phyloP scores from a whole-genome alignment of 2,113 vertebrate species.

The human (Homo sapiens) region DNA sequence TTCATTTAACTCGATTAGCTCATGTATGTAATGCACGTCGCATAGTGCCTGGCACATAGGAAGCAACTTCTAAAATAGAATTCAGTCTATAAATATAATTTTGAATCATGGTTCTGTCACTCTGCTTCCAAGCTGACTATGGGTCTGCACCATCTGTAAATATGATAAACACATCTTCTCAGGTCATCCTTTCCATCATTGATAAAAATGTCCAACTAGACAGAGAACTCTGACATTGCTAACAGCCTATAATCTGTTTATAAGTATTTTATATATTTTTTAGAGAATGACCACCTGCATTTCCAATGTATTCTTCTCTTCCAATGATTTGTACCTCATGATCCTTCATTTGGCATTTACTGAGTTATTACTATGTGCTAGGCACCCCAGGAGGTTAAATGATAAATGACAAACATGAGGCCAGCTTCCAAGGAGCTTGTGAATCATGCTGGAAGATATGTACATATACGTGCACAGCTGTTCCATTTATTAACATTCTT shows the following conservation, averaged over 20 bases:
- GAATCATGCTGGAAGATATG: neutral
- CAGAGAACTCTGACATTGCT: neutral
- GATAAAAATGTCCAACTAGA: neutral
- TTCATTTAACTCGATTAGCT: slow-evolving; percentile 16
- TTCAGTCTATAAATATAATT: slow-evolving; percentile 35
- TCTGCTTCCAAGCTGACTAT: neutral
- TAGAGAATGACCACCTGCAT: neutral
- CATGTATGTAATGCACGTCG: neutral
- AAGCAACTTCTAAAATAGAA: slow-evolving; percentile 46
- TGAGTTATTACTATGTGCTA: neutral
- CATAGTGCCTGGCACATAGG: neutral
- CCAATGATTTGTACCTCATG: neutral
- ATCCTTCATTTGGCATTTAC: neutral
- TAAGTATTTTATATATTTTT: neutral
- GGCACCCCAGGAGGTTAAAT: neutral
- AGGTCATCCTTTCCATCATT: neutral
- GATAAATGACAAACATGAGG: neutral
- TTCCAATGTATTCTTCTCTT: neutral
- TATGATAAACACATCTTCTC: slow-evolving; percentile 45
- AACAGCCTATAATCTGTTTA: neutral
- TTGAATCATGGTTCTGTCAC: slow-evolving; percentile 58
- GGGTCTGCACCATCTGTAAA: slow-evolving; percentile 39
- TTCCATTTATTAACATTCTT: neutral
- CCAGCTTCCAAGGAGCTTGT: neutral
- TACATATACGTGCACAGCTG: neutral